Percentiles rank a stretch among this genome's conserved stretches.
phyloP scores from a whole-genome alignment of 2,888 invertebrate genomes.

The Philaethria dido region DNA sequence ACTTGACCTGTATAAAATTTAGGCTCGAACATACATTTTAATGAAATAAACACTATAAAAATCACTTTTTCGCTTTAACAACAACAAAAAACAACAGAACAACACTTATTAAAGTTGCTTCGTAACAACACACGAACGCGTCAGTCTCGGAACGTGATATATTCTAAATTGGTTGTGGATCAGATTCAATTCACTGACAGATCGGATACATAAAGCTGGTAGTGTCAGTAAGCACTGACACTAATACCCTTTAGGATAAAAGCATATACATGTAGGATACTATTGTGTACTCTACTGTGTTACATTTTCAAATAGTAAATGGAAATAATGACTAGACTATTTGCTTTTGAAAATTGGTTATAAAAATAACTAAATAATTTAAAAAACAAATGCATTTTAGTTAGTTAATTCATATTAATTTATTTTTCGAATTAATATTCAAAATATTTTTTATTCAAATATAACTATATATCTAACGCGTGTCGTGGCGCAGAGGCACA shows the following conservation, averaged over 20 bases:
- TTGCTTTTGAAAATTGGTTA: neutral
- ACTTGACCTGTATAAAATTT: no score
- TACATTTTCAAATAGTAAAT: neutral
- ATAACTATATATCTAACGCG: no score
- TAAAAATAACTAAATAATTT: no score
- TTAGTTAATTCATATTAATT: no score
- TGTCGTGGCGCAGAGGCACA: no score
- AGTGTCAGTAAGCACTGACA: constrained; percentile 5
- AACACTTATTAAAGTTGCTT: neutral
- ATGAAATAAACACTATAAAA: neutral
- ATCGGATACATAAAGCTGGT: constrained; percentile 3
- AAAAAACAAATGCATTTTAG: no score
- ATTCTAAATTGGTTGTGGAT: constrained; percentile 11
- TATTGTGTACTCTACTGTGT: neutral
- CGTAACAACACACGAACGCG: constrained; percentile 4
- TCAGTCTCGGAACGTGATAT: constrained; percentile 17
- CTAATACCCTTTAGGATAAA: neutral
- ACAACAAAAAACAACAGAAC: neutral
- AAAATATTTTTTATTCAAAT: no score
- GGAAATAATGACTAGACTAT: neutral
- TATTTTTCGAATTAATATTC: no score
- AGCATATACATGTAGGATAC: no score
- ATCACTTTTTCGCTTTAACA: neutral
- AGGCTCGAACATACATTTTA: no score
- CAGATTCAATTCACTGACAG: constrained; percentile 10